Percentiles rank a stretch among this genome's conserved stretches.
phyloP scores from a whole-genome alignment of 1,140 invertebrate genomes.

The Chironomus tepperi region DNA sequence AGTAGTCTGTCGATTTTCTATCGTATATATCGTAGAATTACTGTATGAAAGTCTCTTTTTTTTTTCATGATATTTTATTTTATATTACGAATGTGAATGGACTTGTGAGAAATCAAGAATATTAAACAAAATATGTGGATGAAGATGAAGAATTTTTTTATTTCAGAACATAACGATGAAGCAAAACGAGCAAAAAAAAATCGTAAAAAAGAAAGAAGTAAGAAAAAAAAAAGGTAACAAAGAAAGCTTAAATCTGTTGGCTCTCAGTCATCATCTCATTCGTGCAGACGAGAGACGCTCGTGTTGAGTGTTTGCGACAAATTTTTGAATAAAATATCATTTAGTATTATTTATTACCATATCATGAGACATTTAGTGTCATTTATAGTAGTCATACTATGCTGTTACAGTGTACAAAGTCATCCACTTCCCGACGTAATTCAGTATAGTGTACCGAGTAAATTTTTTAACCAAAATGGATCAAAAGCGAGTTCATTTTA shows the following conservation, averaged over 20 bases:
- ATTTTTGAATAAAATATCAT: background rate
- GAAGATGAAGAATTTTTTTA: background rate
- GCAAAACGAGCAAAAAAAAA: background rate
- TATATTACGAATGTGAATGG: no score
- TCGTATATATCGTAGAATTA: no score
- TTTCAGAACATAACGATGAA: slow-evolving; percentile 8
- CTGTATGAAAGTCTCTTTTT: no score
- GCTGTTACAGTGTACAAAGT: background rate
- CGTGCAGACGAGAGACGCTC: background rate
- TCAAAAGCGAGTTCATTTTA: background rate
- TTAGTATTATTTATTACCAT: background rate
- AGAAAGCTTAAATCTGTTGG: background rate
- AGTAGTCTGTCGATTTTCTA: no score
- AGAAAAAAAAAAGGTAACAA: no score
- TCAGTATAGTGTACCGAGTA: background rate
- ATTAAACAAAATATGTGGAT: no score
- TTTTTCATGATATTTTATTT: no score
- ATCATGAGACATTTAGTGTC: background rate
- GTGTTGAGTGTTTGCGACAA: no score
- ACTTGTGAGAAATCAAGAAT: no score
- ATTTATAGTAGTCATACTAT: background rate
- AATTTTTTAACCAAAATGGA: background rate
- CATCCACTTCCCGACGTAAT: background rate
- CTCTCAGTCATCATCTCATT: background rate
- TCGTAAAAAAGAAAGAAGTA: no score